Conservation (phyloP, 2,888 invertebrate species). For the Euplexia lucipara region DNA sequence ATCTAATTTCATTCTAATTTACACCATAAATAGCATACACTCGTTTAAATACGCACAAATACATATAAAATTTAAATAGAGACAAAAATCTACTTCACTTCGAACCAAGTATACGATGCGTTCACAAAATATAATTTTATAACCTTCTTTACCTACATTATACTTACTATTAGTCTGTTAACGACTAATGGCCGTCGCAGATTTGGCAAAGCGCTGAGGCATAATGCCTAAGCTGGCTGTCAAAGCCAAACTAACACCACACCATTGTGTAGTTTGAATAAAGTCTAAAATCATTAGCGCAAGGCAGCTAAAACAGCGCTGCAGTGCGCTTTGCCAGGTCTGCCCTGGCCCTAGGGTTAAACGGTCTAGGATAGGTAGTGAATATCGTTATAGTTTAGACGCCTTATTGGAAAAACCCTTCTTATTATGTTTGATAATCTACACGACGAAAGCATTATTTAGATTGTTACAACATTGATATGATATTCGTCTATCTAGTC, state of each 20-base stretch:
- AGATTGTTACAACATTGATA: conserved; percentile 51
- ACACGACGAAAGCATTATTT: conserved; percentile 21
- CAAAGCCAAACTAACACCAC: neutral
- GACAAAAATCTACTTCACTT: conserved; percentile 64
- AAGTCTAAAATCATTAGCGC: neutral
- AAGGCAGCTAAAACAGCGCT: neutral
- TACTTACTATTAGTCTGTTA: conserved; percentile 24
- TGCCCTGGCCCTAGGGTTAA: no score
- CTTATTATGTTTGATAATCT: neutral
- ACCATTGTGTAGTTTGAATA: neutral
- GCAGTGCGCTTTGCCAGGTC: neutral
- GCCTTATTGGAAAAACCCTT: conserved; percentile 13
- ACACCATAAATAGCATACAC: conserved; percentile 63
- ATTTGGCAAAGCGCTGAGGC: neutral
- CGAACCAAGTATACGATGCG: conserved; percentile 41
- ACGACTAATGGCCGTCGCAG: neutral
- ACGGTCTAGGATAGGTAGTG: no score
- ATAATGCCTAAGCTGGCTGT: neutral
- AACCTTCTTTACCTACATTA: conserved; percentile 22
- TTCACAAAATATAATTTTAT: conserved; percentile 37
- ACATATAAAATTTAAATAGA: conserved; percentile 46
- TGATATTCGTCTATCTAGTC: conserved; percentile 43
- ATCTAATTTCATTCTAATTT: conserved; percentile 59
- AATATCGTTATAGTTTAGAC: neutral
- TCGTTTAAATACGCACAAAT: conserved; percentile 53